Evolutionary conservation across 1,140 invertebrate genomes (phyloP), one percentile per base, ranked within the genome.

Genomic region (Uloborus diversus): DNA sequence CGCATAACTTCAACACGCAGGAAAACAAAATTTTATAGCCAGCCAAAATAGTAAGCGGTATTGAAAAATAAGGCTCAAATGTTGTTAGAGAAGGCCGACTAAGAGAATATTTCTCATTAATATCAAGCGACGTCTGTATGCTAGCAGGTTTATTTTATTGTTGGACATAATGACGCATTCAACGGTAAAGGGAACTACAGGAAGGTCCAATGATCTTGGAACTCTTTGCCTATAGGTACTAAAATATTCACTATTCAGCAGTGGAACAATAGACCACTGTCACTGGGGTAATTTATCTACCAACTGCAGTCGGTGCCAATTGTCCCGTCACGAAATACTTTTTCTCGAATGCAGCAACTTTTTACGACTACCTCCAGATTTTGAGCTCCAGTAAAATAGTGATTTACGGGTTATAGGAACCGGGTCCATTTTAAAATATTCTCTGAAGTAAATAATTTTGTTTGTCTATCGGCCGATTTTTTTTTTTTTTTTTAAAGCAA

Each of bases 211-310:
- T 37, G 30, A 53, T 70, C 66, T 56, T 70, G 51, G 30, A 61
- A 61, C 59, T 59, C 53, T 71, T 71, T 42, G 17, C 27, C n/a
- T 14, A 51, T 71, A 25, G 69, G 56, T 23, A 73, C 57, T 78
- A 53, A 78, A 78, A 65, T 66, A 78, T 78, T 78, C 69, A 73
- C 33, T 33, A 73, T 73, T 42, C 47, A 66, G 25, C 20, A 11
- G 49, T 9, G 33, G 61, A 78, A 78, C 73, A 78, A 78, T 78
- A 78, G 73, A 25, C 27, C 37, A 25, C 59, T 64, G 73, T 78
- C 61, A 65, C 32, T 23, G 17, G 13, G 28, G 66, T 66, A 66
- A 78, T 65, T 78, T 78, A 78, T 65, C 62, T 51, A 32, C n/a
- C 35, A 35, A 62, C 27, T 25, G 37, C 27, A 64, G 28, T 64